These are phyloP conservation scores for Rhinichthys klamathensis DNA, from an alignment of 2,113 vertebrate genomes.

Conservation along the genomic window DNA sequence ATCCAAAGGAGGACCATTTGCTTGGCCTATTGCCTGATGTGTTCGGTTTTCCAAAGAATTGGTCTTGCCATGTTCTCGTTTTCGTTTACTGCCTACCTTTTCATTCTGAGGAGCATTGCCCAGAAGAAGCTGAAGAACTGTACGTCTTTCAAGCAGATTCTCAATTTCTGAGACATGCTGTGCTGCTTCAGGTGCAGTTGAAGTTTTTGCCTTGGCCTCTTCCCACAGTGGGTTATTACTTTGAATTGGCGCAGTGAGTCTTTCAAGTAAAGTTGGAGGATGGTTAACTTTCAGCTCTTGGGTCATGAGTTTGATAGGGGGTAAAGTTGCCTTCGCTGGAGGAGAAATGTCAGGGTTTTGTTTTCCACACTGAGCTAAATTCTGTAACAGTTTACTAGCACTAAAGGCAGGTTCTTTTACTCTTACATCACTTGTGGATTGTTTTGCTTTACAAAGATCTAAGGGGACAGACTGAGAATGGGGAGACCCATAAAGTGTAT, in stretches of 20 bases:
- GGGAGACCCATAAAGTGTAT: constrained; percentile 53
- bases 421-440: constrained; percentile 66
- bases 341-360: constrained; percentile 62
- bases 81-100: constrained; percentile 71
- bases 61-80: constrained; percentile 68
- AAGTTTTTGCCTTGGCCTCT: constrained; percentile 68
- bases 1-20: constrained; percentile 76
- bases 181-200: constrained; percentile 65
- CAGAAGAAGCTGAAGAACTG: constrained; percentile 86
- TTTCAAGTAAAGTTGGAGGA: constrained; percentile 78
- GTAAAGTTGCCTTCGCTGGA: constrained; percentile 43
- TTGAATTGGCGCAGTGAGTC: constrained; percentile 77
- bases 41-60: constrained; percentile 69
- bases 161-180: constrained; percentile 83
- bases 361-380: constrained; percentile 86
- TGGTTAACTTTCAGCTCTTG: constrained; percentile 72
- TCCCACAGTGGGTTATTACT: constrained; percentile 70
- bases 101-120: constrained; percentile 79
- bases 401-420: constrained; percentile 79
- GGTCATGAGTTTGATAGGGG: constrained; percentile 65
- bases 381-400: constrained; percentile 87
- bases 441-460: constrained; percentile 72
- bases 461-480: constrained; percentile 60
- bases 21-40: constrained; percentile 63
- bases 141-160: constrained; percentile 86